Base-by-base conservation (phyloP, 2,113 vertebrate genomes). In the Apus apus region DNA sequence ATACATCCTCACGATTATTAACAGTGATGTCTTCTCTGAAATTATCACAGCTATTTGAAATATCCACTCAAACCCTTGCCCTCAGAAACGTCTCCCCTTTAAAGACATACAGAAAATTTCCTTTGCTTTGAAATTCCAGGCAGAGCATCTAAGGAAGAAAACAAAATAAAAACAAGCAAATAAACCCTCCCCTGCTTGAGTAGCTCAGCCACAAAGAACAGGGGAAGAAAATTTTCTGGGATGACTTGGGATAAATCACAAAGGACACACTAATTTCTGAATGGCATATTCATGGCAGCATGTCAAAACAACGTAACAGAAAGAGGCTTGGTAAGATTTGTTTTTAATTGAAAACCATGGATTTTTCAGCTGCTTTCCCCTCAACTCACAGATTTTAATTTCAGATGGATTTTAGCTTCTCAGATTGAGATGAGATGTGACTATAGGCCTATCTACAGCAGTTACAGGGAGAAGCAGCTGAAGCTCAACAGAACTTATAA, bases 81-180 rank as follows among this genome's bases (percentile, higher is more conserved):
- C 1, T 36, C 53, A 75, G 27, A 84, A 84, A 18, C 74, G 77
- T 83, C 60, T 77, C 46, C 25, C 38, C 13, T 80, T 83, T 73
- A 46, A 30, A 75, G 15, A 32, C 13, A 32, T 4, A 67, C 3
- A 12, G 22, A 61, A 60, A 2, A 66, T 77, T 83, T 56, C 29
- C 26, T 89, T 83, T 60, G 23, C 51, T 95, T 82, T 91, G 68
- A 71, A 93, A 84, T 95, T 71, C 64, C 85, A 80, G 58, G 30
- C 58, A 51, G 46, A 87, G 29, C n/a, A 80, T 13, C 34, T 74
- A 73, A 34, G 46, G 50, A 78, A 68, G 25, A 57, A 92, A 92
- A 75, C 12, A 58, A 58, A 87, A 67, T 20, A 36, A 46, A 68
- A 32, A 2, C 45, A 88, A 85, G n/a, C 26, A 74, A 90, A 45